A percentile compares a stretch with the other conserved stretches of the same genome.
These are phyloP conservation scores for Napeogenes inachia DNA, from an alignment of 2,888 invertebrate genomes.

Conservation along the genomic window DNA sequence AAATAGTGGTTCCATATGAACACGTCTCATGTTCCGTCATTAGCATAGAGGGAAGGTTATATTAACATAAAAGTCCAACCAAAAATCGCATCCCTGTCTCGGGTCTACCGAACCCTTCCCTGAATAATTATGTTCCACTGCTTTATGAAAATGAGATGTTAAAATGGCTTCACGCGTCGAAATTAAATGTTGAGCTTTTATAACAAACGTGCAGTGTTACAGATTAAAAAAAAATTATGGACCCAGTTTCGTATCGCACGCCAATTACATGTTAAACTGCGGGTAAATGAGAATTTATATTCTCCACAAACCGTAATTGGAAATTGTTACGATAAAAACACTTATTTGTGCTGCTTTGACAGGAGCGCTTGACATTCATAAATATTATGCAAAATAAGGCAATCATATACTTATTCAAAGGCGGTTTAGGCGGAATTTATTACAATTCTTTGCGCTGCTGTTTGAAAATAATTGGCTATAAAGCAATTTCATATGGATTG, in stretches of 20 bases:
- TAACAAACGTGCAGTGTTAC: slow-evolving; percentile 20
- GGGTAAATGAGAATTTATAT: slow-evolving; percentile 10
- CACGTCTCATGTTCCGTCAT: slow-evolving; percentile 53
- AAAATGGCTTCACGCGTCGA: slow-evolving; percentile 48
- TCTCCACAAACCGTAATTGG: slow-evolving; percentile 8
- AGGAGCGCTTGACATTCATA: slow-evolving; percentile 15
- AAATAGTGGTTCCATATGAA: slow-evolving; percentile 55
- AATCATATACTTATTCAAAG: slow-evolving; percentile 17
- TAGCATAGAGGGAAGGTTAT: slow-evolving; percentile 54
- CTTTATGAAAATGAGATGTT: slow-evolving; percentile 64
- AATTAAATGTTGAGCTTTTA: slow-evolving; percentile 30
- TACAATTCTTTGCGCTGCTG: slow-evolving; percentile 12
- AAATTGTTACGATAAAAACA: slow-evolving; percentile 16
- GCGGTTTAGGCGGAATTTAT: slow-evolving; percentile 20
- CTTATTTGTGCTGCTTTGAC: slow-evolving; percentile 14
- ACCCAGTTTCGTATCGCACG: background rate
- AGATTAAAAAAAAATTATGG: slow-evolving; percentile 19
- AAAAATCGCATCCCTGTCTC: slow-evolving; percentile 55
- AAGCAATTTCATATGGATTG: background rate
- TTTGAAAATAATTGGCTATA: background rate
- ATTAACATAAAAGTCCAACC: slow-evolving; percentile 65
- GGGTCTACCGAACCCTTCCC: slow-evolving; percentile 46
- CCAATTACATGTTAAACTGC: slow-evolving; percentile 10
- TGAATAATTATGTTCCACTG: slow-evolving; percentile 54
- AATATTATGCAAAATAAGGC: slow-evolving; percentile 17